phyloP scores from a whole-genome alignment of 1,140 invertebrate genomes.

The Xylocopa sonorina region DNA sequence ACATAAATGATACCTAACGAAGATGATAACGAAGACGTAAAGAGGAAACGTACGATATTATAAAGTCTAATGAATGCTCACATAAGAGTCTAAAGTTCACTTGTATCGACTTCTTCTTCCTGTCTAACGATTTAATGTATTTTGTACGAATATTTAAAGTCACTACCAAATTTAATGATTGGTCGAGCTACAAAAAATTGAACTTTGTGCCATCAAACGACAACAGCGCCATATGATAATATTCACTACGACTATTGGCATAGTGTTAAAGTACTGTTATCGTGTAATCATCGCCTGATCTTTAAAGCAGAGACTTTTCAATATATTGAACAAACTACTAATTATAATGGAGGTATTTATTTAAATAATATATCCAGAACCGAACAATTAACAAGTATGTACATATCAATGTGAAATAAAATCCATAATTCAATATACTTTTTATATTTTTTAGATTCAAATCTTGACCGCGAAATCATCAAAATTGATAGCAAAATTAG shows the following conservation, averaged over 20 bases:
- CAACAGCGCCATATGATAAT: slow-evolving; percentile 14
- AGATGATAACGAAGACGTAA: too few species aligned
- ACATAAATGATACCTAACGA: too few species aligned
- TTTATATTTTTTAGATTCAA: slow-evolving; percentile 71
- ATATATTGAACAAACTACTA: not conserved
- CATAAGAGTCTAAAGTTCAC: too few species aligned
- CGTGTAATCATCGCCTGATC: not conserved
- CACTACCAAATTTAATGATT: not conserved
- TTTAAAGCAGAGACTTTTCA: too few species aligned
- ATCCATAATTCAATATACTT: not conserved
- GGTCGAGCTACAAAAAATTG: slow-evolving; percentile 14
- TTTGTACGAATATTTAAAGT: too few species aligned
- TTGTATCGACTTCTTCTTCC: too few species aligned
- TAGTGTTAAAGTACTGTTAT: not conserved
- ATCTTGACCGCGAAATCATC: slow-evolving; percentile 68
- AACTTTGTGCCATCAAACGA: slow-evolving; percentile 31
- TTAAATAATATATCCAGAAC: not conserved
- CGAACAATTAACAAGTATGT: not conserved
- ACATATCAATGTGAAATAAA: not conserved
- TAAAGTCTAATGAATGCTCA: too few species aligned
- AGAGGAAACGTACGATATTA: too few species aligned
- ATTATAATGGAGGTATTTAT: slow-evolving; percentile 53
- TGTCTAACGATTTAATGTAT: too few species aligned
- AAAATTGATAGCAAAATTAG: slow-evolving; percentile 70
- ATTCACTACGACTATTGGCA: not conserved